Evolutionary conservation across 2,888 invertebrate genomes (phyloP), one percentile per base, ranked within the genome.

Genomic region (Plagodis pulveraria): DNA sequence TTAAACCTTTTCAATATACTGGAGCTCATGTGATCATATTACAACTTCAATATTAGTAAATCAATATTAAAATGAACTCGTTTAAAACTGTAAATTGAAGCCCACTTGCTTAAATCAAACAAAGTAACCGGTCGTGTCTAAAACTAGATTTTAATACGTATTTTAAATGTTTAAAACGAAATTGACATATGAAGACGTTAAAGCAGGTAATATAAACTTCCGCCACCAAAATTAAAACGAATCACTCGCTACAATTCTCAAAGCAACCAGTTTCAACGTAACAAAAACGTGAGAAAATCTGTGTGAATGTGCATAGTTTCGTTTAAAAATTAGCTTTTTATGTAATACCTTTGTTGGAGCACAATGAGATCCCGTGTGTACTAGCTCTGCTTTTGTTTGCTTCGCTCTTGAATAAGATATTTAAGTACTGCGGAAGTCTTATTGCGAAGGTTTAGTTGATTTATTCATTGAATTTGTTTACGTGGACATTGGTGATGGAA

Each of bases 301-400:
- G 12, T 22, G 12, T 41, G 32, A 53, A 54, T 58, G 45, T 8
- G 36, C 22, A 43, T 41, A 45, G 42, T 58, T 40, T 53, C 35
- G 44, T 45, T 53, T 50, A 35, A 56, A 50, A 57, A 49, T 56
- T 52, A 54, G 40, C 47, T 46, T 54, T 50, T 63, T 56, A 58
- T 53, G 41, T 40, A 64, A 10, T 63, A 55, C 46, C 54, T 74
- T 73, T 76, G 69, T 76, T 70, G 55, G 35, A n/a, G 42, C 46
- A 81, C 83, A 66, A 68, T 66, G 44, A 34, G 44, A 55, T 63
- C 59, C 55, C 61, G 57, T 47, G 72, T 65, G 70, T 74, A 74
- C 74, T 73, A 72, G 73, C 74, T 73, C 75, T 73, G 72, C 72
- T 75, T 72, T 74, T 70, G 74, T 73, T 80, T 76, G 77, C 74